Conservation (phyloP, 2,888 invertebrate species). For the Graphium colonna region DNA sequence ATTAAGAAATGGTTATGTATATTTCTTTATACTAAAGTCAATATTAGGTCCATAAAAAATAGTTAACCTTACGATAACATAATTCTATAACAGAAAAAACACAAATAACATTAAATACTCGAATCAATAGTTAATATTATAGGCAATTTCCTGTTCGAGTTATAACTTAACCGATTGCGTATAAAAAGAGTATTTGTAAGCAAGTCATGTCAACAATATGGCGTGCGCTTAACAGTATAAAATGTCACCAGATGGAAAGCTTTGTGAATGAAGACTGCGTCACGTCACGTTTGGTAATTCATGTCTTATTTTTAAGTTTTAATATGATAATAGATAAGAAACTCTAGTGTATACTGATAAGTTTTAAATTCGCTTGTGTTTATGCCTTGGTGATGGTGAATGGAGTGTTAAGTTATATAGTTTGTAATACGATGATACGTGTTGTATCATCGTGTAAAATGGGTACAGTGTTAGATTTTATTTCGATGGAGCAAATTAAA, state of each 20-base stretch:
- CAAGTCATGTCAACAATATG: constrained; percentile 7
- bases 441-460: too few species aligned
- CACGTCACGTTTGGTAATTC: constrained; percentile 15
- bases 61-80: too few species aligned
- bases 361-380: neutral
- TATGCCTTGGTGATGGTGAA: neutral
- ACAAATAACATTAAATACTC: too few species aligned
- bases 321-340: neutral
- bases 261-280: constrained; percentile 19
- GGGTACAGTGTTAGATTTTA: too few species aligned
- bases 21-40: too few species aligned
- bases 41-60: too few species aligned
- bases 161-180: neutral
- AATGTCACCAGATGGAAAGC: constrained; percentile 19
- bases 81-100: too few species aligned
- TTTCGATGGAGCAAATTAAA: too few species aligned
- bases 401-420: neutral
- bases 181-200: neutral
- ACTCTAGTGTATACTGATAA: neutral
- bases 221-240: constrained; percentile 14
- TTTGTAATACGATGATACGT: too few species aligned
- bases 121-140: neutral
- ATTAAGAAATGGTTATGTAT: too few species aligned
- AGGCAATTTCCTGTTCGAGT: neutral
- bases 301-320: too few species aligned